Base-by-base conservation (phyloP, 1,140 invertebrate genomes). In the Polypedilum pembai region DNA sequence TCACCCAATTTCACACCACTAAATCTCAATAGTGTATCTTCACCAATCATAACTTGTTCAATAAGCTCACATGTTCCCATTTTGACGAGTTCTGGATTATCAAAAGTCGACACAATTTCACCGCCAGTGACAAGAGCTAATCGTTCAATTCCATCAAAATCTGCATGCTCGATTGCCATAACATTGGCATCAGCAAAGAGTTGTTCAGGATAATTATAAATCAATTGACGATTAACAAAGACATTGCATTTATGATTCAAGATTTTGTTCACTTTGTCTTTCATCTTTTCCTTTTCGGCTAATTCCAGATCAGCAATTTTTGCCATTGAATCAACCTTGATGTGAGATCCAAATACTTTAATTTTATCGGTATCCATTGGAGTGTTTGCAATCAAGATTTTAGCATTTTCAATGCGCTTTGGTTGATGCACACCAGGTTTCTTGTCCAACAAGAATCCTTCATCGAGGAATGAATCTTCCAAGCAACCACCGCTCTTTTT, bases 291-390 rank as follows among this genome's bases (percentile, higher is more conserved):
- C 82, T 99, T 99, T 80, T 99, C 98, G 20, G 98, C 97, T 33
- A 93, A 80, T 85, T 99, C 98, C 73, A 99, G 83, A 81, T 99
- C 97, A 15, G 98, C 98, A 75, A 99, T 95, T 83, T 99, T 99
- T 2, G 97, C 92, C 85, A 99, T 91, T 0, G 96, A 98, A 83
- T 99, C 98, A 0, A 99, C 97, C 79, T 95, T 91, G 75, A 99
- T 96, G 77, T 95, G 90, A 15, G 96, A 98, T 74, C 97, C 98
- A 86, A 99, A 99, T n/a, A 99, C 94, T 87, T 99, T 99, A 77
- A 99, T 98, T 85, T 99, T 99, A 80, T 99, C 98, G 18, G 96
- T 97, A 83, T 99, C 98, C 98, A 99, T 99, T 0, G 98, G 95
- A 41, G 98, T 99, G 81, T 99, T 99, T n/a, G 98, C 98, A 80